Percentiles rank a stretch among this genome's conserved stretches.
These are phyloP conservation scores for Acromyrmex charruanus DNA, from an alignment of 1,140 invertebrate genomes.

Conservation along the genomic window DNA sequence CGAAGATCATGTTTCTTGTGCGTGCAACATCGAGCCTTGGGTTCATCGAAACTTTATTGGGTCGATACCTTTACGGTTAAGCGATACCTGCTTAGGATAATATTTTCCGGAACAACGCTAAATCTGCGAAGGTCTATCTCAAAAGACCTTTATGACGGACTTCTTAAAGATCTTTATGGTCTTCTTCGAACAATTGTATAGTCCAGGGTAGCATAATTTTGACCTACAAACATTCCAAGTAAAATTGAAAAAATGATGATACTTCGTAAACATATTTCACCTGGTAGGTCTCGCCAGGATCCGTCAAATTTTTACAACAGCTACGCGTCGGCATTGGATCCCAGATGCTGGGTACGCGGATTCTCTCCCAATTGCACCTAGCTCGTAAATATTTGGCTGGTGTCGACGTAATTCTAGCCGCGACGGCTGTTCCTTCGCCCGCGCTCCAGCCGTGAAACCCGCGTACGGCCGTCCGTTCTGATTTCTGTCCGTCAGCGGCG, in stretches of 20 bases:
- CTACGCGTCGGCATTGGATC: conserved; percentile 13
- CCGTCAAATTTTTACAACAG: conserved; percentile 46
- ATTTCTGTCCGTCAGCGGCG: conserved; percentile 80
- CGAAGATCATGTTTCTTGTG: background rate
- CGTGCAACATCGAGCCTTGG: background rate
- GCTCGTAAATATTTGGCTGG: conserved; percentile 62
- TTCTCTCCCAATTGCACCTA: conserved; percentile 41
- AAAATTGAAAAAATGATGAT: background rate
- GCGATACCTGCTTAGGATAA: background rate
- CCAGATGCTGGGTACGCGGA: conserved; percentile 18
- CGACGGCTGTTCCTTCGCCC: conserved; percentile 46
- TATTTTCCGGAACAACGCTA: background rate
- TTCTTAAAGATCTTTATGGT: background rate
- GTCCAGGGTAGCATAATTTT: background rate
- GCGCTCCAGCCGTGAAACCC: conserved; percentile 61
- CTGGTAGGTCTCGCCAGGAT: background rate
- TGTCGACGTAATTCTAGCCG: conserved; percentile 45
- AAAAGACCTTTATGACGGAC: background rate
- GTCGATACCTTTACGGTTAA: background rate
- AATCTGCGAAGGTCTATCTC: background rate
- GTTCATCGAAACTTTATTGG: background rate
- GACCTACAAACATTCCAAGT: background rate
- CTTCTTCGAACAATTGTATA: background rate
- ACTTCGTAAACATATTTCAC: conserved; percentile 21
- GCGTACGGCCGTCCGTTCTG: conserved; percentile 68